Evolutionary conservation across 2,888 invertebrate genomes (phyloP), one percentile per base, ranked within the genome.

Genomic region (Dendrolimus houi): DNA sequence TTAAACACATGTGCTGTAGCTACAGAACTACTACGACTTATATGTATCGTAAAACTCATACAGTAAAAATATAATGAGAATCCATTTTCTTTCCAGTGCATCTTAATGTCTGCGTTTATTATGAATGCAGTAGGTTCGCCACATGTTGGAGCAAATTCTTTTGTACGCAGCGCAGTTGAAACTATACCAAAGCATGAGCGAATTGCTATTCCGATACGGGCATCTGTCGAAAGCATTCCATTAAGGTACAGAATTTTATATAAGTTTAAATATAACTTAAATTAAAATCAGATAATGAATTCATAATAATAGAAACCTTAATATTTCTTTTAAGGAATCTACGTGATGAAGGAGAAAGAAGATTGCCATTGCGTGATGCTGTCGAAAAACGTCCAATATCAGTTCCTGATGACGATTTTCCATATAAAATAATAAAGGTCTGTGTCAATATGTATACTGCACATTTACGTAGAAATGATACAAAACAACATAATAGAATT

Each of bases 211-310:
- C 96, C 96, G 0, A 85, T 96, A 59, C 91, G 96, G 60, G 92
- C 93, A 55, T 96, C 96, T 1, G 95, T 96, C 2, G 96, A 96
- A 82, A 94, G 93, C 70, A 84, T 94, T 59, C 95, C 95, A 9
- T 75, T 87, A 57, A 87, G 85, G 91, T 91, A 78, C 72, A 52
- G 55, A 58, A 54, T 56, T 58, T 56, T 59, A 63, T 58, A 60
- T 60, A 56, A 52, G 52, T 56, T 53, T 55, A 7, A 56, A 53
- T 53, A 47, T 10, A 53, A 54, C 9, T 3, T 14, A 8, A 42
- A 52, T n/a, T 56, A n/a, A 58, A 52, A 52, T 53, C n/a, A 52
- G 9, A 57, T 55, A 12, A 29, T 29, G 0, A 6, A 2, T 0
- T 29, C 6, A 29, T 29, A 29, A 29, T 6, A 29, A 29, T 29